These are phyloP conservation scores for Hydractinia symbiolongicarpus DNA, from an alignment of 30 jellyfish, hydroid and myxozoan genomes.

Conservation along the genomic window DNA sequence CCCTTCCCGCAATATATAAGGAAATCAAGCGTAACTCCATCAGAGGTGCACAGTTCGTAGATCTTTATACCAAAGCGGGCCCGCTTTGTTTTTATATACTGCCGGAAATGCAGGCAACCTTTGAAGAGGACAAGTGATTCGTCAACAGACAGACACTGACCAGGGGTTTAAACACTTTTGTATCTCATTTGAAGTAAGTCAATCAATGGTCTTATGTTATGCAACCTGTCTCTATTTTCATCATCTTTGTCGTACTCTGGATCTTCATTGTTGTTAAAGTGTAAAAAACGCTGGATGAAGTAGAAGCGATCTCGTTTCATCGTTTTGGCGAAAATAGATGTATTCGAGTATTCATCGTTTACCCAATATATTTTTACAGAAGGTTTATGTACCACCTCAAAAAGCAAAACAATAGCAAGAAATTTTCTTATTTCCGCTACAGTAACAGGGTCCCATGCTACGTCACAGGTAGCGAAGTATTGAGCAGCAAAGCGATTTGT, in stretches of 20 bases:
- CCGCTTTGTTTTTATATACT: neutral
- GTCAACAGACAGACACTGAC: neutral
- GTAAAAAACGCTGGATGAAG: neutral
- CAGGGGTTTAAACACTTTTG: neutral
- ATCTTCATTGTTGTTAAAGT: neutral
- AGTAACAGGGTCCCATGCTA: neutral
- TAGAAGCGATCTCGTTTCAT: no score
- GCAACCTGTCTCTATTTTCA: neutral
- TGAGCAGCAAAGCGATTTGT: neutral
- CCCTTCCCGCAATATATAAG: neutral
- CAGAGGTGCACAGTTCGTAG: neutral
- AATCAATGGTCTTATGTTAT: neutral
- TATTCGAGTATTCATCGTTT: no score
- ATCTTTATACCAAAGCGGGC: neutral
- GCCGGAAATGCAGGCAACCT: neutral
- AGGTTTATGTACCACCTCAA: neutral
- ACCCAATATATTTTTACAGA: no score
- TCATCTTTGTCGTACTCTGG: neutral
- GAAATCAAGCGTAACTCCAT: no score
- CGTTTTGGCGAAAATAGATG: no score
- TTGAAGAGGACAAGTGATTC: neutral
- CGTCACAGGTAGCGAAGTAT: neutral
- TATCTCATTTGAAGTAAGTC: fast-evolving
- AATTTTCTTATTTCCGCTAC: neutral
- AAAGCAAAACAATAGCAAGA: neutral